Evolutionary conservation across 2,888 invertebrate species (phyloP).

Genomic region (Lithophane semibrunnea): DNA sequence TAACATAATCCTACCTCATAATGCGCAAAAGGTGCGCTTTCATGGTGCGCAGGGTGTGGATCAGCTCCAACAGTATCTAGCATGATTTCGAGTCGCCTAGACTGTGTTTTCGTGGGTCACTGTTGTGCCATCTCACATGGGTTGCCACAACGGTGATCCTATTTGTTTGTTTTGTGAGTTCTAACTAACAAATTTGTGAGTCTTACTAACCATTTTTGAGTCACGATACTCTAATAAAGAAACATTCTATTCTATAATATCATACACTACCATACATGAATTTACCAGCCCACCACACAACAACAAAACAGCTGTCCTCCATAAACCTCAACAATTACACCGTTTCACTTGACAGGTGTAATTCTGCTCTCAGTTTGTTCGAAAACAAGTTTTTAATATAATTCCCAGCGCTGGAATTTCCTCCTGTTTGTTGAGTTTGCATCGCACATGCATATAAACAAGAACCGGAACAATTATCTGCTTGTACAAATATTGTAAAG

Average conservation of each 20-base stretch:
- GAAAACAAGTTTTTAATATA: slow-evolving; percentile 44
- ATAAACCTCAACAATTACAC: slow-evolving; percentile 30
- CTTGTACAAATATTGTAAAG: slow-evolving; percentile 27
- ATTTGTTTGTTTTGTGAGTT: too few relatives aligned
- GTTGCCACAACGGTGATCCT: too few relatives aligned
- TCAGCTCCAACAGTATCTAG: too few relatives aligned
- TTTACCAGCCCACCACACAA: neutral
- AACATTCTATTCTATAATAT: too few relatives aligned
- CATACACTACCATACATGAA: too few relatives aligned
- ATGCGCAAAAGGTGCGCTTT: neutral
- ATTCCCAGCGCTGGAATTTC: slow-evolving; percentile 35
- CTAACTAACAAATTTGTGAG: too few relatives aligned
- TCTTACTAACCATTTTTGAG: too few relatives aligned
- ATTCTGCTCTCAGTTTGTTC: slow-evolving; percentile 13
- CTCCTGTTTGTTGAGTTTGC: slow-evolving; percentile 33
- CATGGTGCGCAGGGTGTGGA: too few relatives aligned
- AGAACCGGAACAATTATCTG: slow-evolving; percentile 43
- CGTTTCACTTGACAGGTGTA: slow-evolving; percentile 30
- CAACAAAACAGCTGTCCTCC: slow-evolving; percentile 10
- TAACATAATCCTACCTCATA: neutral
- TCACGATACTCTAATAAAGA: too few relatives aligned
- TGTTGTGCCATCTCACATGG: too few relatives aligned
- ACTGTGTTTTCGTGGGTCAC: too few relatives aligned
- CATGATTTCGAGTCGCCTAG: too few relatives aligned
- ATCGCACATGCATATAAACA: slow-evolving; percentile 11